These are phyloP conservation scores for Opisthocomus hoazin DNA, from an alignment of 2,113 vertebrate species.

Conservation along the genomic window DNA sequence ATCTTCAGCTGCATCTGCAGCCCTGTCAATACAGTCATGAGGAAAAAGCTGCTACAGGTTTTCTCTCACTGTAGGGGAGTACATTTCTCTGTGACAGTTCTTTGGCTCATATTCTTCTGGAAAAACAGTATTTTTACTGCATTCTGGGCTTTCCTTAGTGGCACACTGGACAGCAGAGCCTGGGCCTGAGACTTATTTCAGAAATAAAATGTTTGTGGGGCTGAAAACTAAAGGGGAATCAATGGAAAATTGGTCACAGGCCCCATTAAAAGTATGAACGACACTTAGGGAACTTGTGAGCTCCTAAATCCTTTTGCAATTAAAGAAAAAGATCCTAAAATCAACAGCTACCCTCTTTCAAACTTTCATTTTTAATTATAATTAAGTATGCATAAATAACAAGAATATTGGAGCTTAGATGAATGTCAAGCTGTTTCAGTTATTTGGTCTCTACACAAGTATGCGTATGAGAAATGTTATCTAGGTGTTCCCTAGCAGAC, in stretches of 20 bases:
- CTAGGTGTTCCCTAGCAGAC: background rate
- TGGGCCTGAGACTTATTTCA: background rate
- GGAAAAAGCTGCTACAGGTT: background rate
- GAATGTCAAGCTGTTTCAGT: background rate
- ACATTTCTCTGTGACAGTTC: background rate
- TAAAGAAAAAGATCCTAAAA: background rate
- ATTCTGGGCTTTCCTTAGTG: background rate
- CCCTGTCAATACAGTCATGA: background rate
- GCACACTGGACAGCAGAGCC: background rate
- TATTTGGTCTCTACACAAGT: background rate
- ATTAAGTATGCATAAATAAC: background rate
- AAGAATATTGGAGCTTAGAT: background rate
- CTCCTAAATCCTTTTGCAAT: background rate
- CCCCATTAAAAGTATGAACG: background rate
- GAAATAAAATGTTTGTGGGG: background rate
- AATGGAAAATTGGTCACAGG: background rate
- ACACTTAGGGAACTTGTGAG: background rate
- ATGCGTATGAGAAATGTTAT: background rate
- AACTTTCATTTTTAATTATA: background rate
- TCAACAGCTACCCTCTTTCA: background rate
- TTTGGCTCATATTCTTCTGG: background rate
- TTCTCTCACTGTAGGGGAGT: background rate
- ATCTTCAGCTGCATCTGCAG: background rate
- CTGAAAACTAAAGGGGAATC: background rate
- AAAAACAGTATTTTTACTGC: background rate